Base-by-base conservation (phyloP, 2,113 vertebrate genomes). In the Boleophthalmus pectinirostris region DNA sequence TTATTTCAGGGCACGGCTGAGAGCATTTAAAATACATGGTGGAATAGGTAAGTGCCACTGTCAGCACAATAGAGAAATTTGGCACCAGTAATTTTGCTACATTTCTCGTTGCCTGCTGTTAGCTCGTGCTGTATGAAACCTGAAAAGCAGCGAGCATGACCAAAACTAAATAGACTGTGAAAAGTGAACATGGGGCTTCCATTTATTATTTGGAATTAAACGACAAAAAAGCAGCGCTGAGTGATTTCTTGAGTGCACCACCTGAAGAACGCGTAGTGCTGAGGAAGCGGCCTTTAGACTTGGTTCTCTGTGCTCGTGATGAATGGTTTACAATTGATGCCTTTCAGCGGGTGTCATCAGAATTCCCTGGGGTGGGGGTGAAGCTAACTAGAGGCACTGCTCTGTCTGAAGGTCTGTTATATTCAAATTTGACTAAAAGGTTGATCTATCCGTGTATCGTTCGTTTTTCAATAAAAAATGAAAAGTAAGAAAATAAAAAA, bases 261-360 rank as follows among this genome's bases (percentile, higher is more conserved):
- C 20, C 8, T 43, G 38, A 18, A 21, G 35, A 35, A 65, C 11
- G 61, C 79, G 35, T 47, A 72, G 61, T 0, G 75, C 86, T 87
- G 88, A 90, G 54, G 70, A 65, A 43, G 82, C 79, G 5, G 64
- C 87, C 87, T 85, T 77, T 72, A 4, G 73, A 74, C 82, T 86
- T 87, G 38, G 38, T 29, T 29, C 38, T 1, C 68, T 82, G 69
- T 73, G 72, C 68, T 4, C 60, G 71, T 82, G 85, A 87, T 88
- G 78, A 87, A 79, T 79, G 77, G 75, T 76, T 65, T 77, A 85
- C 72, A 43, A 43, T 43, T 43, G 38, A 10, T 10, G 10, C 38
- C 38, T 43, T 43, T 43, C 9, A 43, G 38, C 38, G 8, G 38
- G 10, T 43, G 38, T 43, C 38, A 43, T 43, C 38, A 43, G 10